Percentiles rank a stretch among this genome's conserved stretches.
phyloP scores from a whole-genome alignment of 2,797 vertebrate species.

The Sciurus carolinensis region DNA sequence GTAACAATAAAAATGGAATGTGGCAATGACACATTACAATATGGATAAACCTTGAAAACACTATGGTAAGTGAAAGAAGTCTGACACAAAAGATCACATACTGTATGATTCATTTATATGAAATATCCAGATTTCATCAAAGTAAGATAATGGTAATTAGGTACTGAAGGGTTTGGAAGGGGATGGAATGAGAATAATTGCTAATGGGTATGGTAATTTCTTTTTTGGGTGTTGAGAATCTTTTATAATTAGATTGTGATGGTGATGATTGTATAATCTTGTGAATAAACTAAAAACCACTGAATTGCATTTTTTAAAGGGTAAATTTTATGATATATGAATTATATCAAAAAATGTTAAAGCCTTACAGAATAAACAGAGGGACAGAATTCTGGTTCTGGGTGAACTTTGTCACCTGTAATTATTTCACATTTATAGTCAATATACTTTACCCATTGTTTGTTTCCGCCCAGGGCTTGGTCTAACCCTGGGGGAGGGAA shows the following conservation, averaged over 20 bases:
- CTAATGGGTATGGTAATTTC: neutral
- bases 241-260: slow-evolving; percentile 32
- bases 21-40: neutral
- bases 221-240: neutral
- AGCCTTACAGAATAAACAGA: slow-evolving; percentile 21
- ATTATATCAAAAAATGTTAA: neutral
- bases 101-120: neutral
- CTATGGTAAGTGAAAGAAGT: neutral
- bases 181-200: neutral
- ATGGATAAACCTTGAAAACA: too few relatives aligned
- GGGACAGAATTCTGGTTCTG: neutral
- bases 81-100: neutral
- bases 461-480: neutral
- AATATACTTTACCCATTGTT: neutral
- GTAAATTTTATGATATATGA: neutral
- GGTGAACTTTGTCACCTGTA: neutral
- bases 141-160: neutral
- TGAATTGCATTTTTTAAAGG: neutral
- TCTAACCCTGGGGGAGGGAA: neutral
- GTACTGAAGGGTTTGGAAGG: neutral
- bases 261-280: neutral
- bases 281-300: slow-evolving; percentile 12
- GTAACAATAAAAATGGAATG: neutral
- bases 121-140: neutral
- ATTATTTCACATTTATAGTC: neutral